Percentiles rank a stretch among this genome's conserved stretches.
phyloP scores from a whole-genome alignment of 2,113 vertebrate species.

The Australoheros scitulus region DNA sequence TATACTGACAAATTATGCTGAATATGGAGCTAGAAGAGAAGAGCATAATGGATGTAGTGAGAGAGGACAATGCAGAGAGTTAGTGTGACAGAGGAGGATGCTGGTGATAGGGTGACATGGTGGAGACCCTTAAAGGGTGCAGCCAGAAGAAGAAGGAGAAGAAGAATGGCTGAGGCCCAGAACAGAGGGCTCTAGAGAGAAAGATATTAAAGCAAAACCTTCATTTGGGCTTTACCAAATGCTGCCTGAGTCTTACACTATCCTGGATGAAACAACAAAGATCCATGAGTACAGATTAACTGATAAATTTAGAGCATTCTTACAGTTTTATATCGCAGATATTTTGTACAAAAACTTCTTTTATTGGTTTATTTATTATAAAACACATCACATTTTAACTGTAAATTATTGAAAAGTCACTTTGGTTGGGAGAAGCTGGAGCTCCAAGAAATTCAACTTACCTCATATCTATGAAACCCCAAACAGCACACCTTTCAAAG shows the following conservation, averaged over 20 bases:
- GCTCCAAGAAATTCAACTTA: background rate
- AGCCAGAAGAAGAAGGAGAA: no score
- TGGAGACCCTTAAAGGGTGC: no score
- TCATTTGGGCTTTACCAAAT: background rate
- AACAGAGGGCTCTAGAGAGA: background rate
- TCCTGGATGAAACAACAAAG: no score
- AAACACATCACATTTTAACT: background rate
- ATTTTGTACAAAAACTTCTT: background rate
- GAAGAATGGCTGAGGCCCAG: no score
- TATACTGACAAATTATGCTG: background rate
- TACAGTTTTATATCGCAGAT: background rate
- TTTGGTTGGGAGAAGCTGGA: background rate
- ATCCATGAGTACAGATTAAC: background rate
- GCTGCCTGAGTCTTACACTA: background rate
- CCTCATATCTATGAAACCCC: conserved; percentile 2
- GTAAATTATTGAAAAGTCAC: background rate
- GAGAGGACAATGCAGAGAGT: background rate
- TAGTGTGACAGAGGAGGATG: background rate
- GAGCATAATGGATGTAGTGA: background rate
- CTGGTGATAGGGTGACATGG: no score
- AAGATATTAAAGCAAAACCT: background rate
- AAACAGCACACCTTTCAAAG: conserved; percentile 24
- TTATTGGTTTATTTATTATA: background rate
- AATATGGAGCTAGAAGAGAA: background rate
- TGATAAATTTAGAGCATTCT: background rate